Evolutionary conservation across 2,797 vertebrate species (phyloP), one percentile per base, ranked within the genome.

Genomic region (Melopsittacus undulatus): DNA sequence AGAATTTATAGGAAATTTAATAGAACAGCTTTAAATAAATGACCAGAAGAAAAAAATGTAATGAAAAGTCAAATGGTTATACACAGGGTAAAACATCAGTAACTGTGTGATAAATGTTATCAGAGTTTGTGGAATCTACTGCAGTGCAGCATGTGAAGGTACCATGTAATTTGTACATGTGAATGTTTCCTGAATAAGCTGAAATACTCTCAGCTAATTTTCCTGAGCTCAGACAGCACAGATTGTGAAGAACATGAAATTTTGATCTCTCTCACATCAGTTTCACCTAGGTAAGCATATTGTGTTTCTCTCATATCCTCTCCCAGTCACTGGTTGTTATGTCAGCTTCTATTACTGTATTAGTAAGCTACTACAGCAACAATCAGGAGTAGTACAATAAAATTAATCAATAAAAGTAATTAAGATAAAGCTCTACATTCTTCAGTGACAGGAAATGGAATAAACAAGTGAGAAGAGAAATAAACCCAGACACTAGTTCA

Each of bases 321-420:
- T 83, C 56, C 67, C 73, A 40, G 88, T 94, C 93, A 92, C 80
- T 59, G 23, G 59, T 22, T 82, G 54, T 54, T 84, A 4, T 69
- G 21, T 84, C 74, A 96, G 56, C 11, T 69, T 76, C 5, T 68
- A 90, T 79, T 24, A 73, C 70, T 95, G 96, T 82, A 95, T 95
- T 77, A 74, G 93, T 95, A 82, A 96, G 63, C 88, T 90, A 93
- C 93, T 95, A 94, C 59, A 87, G 43, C 36, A 84, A 45, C 46
- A 73, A n/a, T 84, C 56, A 80, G 64, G 30, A 89, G 56, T 29
- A 62, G 30, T 23, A 63, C 48, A 64, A 10, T 67, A 82, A 77
- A 90, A 92, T 93, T 82, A 95, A 92, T 84, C 54, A 74, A 95
- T 96, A 72, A 52, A 76, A 64, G 74, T 48, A 86, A 67, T 27